A percentile compares a stretch with the other conserved stretches of the same genome.
Conservation (phyloP, 2,797 vertebrate species). For the Cuculus canorus region DNA sequence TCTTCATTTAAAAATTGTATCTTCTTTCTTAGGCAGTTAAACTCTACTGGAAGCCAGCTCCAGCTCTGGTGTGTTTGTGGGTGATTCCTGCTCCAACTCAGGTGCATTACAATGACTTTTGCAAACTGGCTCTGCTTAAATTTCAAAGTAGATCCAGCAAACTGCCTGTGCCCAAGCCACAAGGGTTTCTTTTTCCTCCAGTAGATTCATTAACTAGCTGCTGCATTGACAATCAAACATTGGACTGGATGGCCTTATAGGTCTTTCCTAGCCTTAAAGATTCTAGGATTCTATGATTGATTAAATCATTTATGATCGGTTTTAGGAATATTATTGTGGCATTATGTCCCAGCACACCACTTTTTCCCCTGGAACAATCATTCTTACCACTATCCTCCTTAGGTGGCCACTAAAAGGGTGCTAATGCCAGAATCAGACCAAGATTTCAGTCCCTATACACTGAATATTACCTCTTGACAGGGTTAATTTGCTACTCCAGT, state of each 20-base stretch:
- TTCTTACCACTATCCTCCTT: not conserved
- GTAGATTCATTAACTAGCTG: not conserved
- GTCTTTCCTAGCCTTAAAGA: no score
- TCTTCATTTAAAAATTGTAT: not conserved
- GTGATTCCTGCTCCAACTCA: not conserved
- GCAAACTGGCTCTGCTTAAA: not conserved
- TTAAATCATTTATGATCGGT: not conserved
- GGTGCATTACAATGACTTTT: not conserved
- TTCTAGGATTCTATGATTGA: no score
- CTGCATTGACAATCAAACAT: not conserved
- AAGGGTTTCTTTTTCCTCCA: not conserved
- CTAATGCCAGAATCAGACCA: not conserved
- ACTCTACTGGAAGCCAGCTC: not conserved
- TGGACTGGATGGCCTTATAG: no score
- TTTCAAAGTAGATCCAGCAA: not conserved
- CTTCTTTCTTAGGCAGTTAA: not conserved
- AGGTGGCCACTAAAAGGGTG: not conserved
- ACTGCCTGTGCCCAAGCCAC: not conserved
- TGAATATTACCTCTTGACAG: not conserved
- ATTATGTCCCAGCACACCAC: not conserved
- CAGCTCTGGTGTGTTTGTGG: not conserved
- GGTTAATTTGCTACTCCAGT: not conserved
- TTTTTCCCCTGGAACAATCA: not conserved
- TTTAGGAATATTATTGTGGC: not conserved
- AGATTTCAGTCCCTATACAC: not conserved